phyloP scores from a whole-genome alignment of 2,888 invertebrate species.

The Smittia aterrima region DNA sequence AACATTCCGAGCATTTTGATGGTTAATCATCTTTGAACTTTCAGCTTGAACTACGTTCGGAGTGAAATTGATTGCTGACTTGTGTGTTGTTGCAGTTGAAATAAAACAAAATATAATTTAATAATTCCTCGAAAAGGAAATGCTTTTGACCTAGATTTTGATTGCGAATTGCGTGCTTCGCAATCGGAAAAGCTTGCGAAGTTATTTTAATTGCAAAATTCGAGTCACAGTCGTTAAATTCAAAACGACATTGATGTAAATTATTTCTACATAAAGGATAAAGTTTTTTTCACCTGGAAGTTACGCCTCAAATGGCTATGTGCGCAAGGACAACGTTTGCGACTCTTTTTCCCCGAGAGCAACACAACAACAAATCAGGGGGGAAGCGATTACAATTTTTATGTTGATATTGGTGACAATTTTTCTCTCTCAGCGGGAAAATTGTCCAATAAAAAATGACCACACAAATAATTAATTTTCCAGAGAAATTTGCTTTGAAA shows the following conservation, averaged over 20 bases:
- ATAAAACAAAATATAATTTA: neutral
- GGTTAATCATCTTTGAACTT: conserved; percentile 7
- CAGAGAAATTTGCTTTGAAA: too few relatives aligned
- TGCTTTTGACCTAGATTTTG: neutral
- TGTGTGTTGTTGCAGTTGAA: neutral
- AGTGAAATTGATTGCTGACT: neutral
- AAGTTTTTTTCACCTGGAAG: conserved; percentile 23
- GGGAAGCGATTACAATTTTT: conserved; percentile 20
- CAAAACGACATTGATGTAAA: conserved; percentile 13
- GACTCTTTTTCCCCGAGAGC: conserved; percentile 25
- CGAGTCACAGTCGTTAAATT: too few relatives aligned
- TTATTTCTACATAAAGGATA: conserved; percentile 12
- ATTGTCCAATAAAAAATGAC: conserved; percentile 10
- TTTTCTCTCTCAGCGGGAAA: conserved; percentile 30
- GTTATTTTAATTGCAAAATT: too few relatives aligned
- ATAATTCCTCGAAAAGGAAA: neutral
- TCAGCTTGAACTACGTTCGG: neutral
- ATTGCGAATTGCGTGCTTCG: too few relatives aligned
- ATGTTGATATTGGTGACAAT: conserved; percentile 41
- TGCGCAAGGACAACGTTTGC: conserved; percentile 36
- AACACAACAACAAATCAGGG: conserved; percentile 24
- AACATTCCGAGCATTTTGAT: conserved; percentile 3
- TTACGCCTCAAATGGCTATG: conserved; percentile 38
- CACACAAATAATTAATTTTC: neutral
- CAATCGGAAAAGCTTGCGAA: too few relatives aligned